Base-by-base conservation (phyloP, 2,797 vertebrate species). In the Ptychobarbus kaznakovi region DNA sequence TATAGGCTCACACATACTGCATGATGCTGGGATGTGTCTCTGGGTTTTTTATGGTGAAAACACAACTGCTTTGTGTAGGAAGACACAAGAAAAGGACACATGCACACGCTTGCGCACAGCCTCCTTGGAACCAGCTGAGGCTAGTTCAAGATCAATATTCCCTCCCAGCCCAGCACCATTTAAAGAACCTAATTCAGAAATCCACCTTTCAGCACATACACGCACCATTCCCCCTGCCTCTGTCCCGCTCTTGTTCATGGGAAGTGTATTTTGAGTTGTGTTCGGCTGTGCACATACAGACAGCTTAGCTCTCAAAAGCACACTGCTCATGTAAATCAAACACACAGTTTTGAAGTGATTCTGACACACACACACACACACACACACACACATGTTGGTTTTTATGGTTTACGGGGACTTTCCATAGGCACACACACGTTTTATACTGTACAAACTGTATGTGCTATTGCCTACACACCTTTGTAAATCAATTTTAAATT, bases 121-220 rank as follows among this genome's bases (percentile, higher is more conserved):
- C 94, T 90, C 88, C 89, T 90, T 89, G 95, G 95, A 95, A 95
- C 96, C 96, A 96, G 96, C 96, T 98, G 96, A 97, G 97, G 96
- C 97, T 96, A 95, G 95, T 94, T 95, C 93, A 93, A 94, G 97
- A 98, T 98, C 97, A 97, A 98, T 99, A 98, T 96, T 96, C 96
- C 97, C 96, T 95, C 94, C 91, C 93, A 95, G 94, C 94, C 93
- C 88, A 91, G 94, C 94, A 95, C 95, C 97, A 98, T 98, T 98
- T 98, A 97, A 96, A 97, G 97, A 98, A 97, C 96, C 97, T 97
- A 98, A 97, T 97, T 97, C 96, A 97, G 96, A 97, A 97, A 97
- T 97, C 96, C 96, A 96, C 95, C 96, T 96, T 97, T 96, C 96
- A 97, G 96, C 95, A 92, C 95, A 93, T 94, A 96, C 95, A 94